phyloP scores from a whole-genome alignment of 2,888 invertebrate species.

The Escarpia spicata region DNA sequence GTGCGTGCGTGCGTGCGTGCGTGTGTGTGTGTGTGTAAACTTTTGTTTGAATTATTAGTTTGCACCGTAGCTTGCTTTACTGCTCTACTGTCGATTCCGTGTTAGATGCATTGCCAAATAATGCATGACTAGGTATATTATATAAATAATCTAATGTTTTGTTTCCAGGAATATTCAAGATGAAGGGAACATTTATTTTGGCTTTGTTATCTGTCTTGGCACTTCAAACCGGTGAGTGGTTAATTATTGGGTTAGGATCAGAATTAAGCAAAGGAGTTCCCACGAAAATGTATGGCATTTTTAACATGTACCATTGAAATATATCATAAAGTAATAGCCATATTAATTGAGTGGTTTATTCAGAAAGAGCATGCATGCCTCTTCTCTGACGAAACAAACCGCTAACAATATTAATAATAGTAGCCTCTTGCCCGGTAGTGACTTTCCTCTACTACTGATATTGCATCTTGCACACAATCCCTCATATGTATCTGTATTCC shows the following conservation, averaged over 20 bases:
- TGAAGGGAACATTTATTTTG: not conserved
- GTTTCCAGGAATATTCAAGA: not conserved
- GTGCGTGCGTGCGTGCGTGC: too few relatives aligned
- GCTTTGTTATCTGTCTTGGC: not conserved
- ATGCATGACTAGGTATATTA: not conserved
- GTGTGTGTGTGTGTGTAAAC: too few relatives aligned
- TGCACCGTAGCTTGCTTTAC: too few relatives aligned
- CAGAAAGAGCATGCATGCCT: too few relatives aligned
- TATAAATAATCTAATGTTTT: not conserved
- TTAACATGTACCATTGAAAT: not conserved
- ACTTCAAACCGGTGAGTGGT: not conserved
- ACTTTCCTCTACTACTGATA: too few relatives aligned
- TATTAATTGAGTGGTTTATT: too few relatives aligned
- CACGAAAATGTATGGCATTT: not conserved
- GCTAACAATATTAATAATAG: too few relatives aligned
- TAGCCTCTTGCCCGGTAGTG: too few relatives aligned
- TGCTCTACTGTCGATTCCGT: too few relatives aligned
- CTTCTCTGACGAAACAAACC: too few relatives aligned
- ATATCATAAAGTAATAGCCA: not conserved
- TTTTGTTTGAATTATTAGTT: too few relatives aligned
- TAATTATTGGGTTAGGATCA: not conserved
- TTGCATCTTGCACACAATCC: not conserved
- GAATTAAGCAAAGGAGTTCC: not conserved
- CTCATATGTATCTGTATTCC: not conserved
- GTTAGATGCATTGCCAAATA: not conserved